Evolutionary conservation across 2,113 vertebrate genomes (phyloP), one percentile per base, ranked within the genome.

Genomic region (Menura novaehollandiae): DNA sequence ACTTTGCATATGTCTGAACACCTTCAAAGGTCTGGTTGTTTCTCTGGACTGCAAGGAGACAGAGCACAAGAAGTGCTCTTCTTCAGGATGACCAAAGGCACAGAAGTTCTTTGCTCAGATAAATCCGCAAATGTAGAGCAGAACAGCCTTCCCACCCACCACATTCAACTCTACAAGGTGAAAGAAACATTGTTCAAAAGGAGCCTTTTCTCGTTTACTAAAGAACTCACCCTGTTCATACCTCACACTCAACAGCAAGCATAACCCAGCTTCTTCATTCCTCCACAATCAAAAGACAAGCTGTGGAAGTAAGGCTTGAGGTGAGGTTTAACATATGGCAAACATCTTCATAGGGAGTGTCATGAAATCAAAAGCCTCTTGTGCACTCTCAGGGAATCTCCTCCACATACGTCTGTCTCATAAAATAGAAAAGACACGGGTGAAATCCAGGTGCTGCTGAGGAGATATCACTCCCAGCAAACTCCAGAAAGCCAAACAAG

Each of bases 231-330:
- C 9, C 28, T 80, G 19, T n/a, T 33, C 32, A 18, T 55, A 67
- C 19, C 22, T 74, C 52, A 58, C 18, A n/a, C 17, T 37, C 35
- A 75, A 62, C 6, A 17, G 13, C 23, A 67, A 93, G 19, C 2
- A 0, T 15, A 81, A 67, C 7, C 0, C 0, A 37, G 33, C 16
- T 82, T 7, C 28, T 71, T 90, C 35, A 37, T 4, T 69, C 18
- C 15, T 68, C 37, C 58, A 30, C 43, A 51, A 15, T 7, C 39
- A 35, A 41, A 85, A 46, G 14, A 35, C 13, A 62, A 73, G 17
- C 17, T 75, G 30, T 10, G 37, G 24, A 67, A 23, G 11, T 69
- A 62, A 69, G 46, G 33, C 9, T 71, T 59, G 35, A 82, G 39
- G 43, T 47, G n/a, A 77, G 35, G 16, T 19, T 76, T 44, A 67